These are phyloP conservation scores for Loripinus fragilis DNA, from an alignment of 2,888 invertebrate species.

Conservation along the genomic window DNA sequence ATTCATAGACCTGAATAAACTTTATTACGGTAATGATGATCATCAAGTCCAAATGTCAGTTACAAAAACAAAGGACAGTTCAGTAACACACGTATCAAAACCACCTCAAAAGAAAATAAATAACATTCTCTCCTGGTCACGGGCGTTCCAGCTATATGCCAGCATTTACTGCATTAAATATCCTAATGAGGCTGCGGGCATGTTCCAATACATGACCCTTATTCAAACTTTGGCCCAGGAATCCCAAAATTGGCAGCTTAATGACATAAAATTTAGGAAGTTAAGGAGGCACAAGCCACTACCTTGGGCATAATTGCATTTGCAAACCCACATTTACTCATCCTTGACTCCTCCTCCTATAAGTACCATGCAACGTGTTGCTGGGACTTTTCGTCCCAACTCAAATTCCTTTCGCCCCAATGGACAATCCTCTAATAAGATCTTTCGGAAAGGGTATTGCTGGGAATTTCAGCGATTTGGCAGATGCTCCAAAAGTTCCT, in stretches of 20 bases:
- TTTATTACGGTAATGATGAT: not conserved
- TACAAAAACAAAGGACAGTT: not conserved
- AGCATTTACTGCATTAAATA: no score
- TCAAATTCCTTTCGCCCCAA: not conserved
- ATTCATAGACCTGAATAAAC: not conserved
- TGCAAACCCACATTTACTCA: not conserved
- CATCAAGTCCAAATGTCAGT: not conserved
- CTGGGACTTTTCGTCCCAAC: no score
- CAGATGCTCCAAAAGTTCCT: not conserved
- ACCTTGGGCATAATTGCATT: conserved; percentile 26
- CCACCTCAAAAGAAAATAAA: no score
- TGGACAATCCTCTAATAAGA: no score
- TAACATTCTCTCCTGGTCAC: no score
- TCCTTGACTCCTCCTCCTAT: not conserved
- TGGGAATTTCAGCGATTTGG: not conserved
- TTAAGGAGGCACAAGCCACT: not conserved
- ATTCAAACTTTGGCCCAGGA: not conserved
- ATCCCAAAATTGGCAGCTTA: not conserved
- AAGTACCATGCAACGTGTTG: no score
- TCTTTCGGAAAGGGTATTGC: no score
- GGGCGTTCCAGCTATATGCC: no score
- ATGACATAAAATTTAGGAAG: conserved; percentile 20
- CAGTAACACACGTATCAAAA: no score
- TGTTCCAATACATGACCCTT: no score
- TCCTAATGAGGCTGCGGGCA: no score